Conservation (phyloP, 2,888 invertebrate genomes). For the Cristatella mucedo region DNA sequence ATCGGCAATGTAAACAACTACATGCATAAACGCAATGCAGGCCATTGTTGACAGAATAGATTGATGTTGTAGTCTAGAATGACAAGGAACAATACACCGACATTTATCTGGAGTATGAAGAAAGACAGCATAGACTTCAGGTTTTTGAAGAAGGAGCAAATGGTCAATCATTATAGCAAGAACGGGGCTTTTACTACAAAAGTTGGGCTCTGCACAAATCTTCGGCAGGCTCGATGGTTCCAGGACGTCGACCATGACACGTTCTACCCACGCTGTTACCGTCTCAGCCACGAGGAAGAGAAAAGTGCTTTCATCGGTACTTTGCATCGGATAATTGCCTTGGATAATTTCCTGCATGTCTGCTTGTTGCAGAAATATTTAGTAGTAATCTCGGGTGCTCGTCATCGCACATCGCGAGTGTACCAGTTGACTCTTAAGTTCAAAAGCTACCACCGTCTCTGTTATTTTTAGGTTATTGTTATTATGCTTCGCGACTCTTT, state of each 20-base stretch:
- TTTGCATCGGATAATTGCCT: too few relatives aligned
- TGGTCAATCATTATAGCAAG: constrained; percentile 64
- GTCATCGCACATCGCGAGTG: too few relatives aligned
- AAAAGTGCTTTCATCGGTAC: constrained; percentile 20
- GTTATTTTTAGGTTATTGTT: too few relatives aligned
- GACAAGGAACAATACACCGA: constrained; percentile 37
- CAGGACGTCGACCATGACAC: constrained; percentile 48
- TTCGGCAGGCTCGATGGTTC: constrained; percentile 19
- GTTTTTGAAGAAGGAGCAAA: constrained; percentile 48
- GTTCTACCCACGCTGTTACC: constrained; percentile 69
- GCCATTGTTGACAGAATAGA: too few relatives aligned
- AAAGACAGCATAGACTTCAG: constrained; percentile 64
- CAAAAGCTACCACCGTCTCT: too few relatives aligned
- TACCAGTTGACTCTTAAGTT: too few relatives aligned
- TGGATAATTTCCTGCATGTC: too few relatives aligned
- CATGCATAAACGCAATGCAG: too few relatives aligned
- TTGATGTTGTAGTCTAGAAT: constrained; percentile 36
- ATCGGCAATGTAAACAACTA: too few relatives aligned
- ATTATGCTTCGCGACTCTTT: too few relatives aligned
- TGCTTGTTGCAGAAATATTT: too few relatives aligned
- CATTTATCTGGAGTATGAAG: constrained; percentile 76
- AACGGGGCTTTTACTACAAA: constrained; percentile 74
- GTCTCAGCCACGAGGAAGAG: constrained; percentile 41
- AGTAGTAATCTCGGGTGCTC: too few relatives aligned
- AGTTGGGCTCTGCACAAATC: constrained; percentile 42